phyloP scores from a whole-genome alignment of 2,113 vertebrate species.

The Phodopus roborovskii region DNA sequence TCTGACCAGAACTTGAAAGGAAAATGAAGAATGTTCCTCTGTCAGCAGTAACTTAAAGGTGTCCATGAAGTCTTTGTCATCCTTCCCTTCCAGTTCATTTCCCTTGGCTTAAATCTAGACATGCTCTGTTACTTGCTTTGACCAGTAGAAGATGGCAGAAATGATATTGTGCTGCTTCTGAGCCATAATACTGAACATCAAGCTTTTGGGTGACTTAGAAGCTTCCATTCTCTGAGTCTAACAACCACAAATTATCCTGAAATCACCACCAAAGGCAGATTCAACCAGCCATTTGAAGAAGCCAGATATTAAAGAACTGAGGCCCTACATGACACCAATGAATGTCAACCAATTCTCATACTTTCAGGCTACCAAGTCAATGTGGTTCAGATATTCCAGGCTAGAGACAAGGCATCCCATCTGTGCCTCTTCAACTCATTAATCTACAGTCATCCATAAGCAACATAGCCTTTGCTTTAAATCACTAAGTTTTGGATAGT shows the following conservation, averaged over 20 bases:
- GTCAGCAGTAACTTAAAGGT: constrained; percentile 39
- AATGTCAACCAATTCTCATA: not conserved
- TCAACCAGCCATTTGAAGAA: constrained; percentile 3
- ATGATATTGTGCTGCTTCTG: constrained; percentile 25
- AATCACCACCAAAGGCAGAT: not conserved
- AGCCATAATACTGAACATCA: not conserved
- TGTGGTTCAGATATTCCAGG: not conserved
- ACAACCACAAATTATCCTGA: constrained; percentile 46
- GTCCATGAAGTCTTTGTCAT: constrained; percentile 18
- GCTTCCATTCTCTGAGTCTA: constrained; percentile 11
- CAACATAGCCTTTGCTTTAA: constrained; percentile 50
- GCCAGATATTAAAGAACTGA: constrained; percentile 43
- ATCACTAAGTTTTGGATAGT: constrained; percentile 24
- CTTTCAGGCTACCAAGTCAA: constrained; percentile 39
- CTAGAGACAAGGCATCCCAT: not conserved
- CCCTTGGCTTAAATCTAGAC: constrained; percentile 31
- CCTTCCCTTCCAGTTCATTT: not conserved
- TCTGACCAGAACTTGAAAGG: constrained; percentile 29
- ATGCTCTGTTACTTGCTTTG: constrained; percentile 20
- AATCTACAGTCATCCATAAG: constrained; percentile 40
- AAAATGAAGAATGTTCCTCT: constrained; percentile 11
- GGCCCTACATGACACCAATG: not conserved
- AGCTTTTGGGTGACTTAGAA: not conserved
- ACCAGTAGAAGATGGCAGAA: constrained; percentile 18
- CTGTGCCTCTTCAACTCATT: constrained; percentile 37